Evolutionary conservation across 37 sponge, comb jelly and placozoan genomes (phyloP), one percentile per base, ranked within the genome.

Genomic region (Agelas oroides): DNA sequence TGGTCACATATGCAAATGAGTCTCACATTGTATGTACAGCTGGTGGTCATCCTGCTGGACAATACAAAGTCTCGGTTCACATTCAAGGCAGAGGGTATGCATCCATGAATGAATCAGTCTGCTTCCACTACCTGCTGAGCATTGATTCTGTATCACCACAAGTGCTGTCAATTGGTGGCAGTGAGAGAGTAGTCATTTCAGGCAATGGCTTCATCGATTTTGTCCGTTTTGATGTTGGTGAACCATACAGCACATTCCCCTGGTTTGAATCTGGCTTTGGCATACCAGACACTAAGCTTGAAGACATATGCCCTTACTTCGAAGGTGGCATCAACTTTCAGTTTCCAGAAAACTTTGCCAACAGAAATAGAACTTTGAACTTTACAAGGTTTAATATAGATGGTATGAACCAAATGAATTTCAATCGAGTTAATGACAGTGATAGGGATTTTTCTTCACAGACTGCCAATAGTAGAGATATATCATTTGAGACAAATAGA

Each of bases 151-250:
- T 92, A 2, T 28, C 60, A 1, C 87, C 87, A 2, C 33, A 19
- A 11, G 11, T 52, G 18, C 87, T 88, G 21, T 69, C 90, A 65
- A 46, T 85, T 18, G 82, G 79, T 38, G 95, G 95, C 36, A 90
- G 95, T 13, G 57, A 77, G 64, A 23, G 62, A 5, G 13, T 95
- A 24, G 68, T 73, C 20, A 55, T 95, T 21, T 53, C 39, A 59
- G 95, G 95, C 20, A 38, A 79, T 25, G 90, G 93, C 0, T 95
- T 95, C 41, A 33, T 75, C 17, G 24, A 63, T 0, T 73, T 54
- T 53, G 46, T 15, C 3, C 21, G 1, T 2, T 23, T 52, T 24
- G 2, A 59, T 19, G 27, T 41, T 64, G 35, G n/a, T 18, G 27
- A 53, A 25, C 53, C 61, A 33, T 25, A 65, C 19, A 55, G 58